Base-by-base conservation (phyloP, 2,113 vertebrate species). In the Pygoscelis antarcticus region DNA sequence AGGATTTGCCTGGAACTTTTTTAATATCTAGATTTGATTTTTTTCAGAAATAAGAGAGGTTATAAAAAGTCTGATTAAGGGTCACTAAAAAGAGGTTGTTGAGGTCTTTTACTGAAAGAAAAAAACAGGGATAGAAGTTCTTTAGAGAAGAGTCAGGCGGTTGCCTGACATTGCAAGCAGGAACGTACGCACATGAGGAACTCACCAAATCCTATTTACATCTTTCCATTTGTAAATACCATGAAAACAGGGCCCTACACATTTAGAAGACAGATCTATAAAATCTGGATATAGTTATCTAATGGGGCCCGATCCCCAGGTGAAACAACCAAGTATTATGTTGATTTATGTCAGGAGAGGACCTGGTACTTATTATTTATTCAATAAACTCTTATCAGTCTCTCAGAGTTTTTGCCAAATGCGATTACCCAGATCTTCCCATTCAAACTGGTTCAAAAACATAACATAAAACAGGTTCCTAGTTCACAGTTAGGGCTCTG, bases 141-240 rank as follows among this genome's bases (percentile, higher is more conserved):
- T 5, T 84, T 38, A 66, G 30, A 58, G 34, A 42, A 58, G 21
- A 54, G 5, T 52, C 7, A 0, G 3, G 25, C 0, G 2, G 38
- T 52, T 78, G 46, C 68, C 55, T 89, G 60, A 42, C 26, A 5
- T 3, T 81, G 52, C 30, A 87, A 83, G 19, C 1, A 2, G 58
- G 19, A 21, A 52, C 1, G 0, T 34, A 9, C 0, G 2, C 11
- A 9, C 17, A 5, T 26, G 36, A 90, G 27, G 36, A 83, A 6
- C 36, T 54, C 29, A 7, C 21, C 36, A 29, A 72, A 72, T 34
- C 47, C 42, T 42, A 5, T 62, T 81, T 20, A 23, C 17, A 32
- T 17, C 69, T 54, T 71, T 36, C 13, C 4, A 3, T 47, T 54
- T 51, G 19, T 44, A 86, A 93, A 69, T 36, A 47, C 9, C 14